Evolutionary conservation across 2,888 invertebrate species (phyloP), one percentile per base, ranked within the genome.

Genomic region (Tenthredo distinguenda): DNA sequence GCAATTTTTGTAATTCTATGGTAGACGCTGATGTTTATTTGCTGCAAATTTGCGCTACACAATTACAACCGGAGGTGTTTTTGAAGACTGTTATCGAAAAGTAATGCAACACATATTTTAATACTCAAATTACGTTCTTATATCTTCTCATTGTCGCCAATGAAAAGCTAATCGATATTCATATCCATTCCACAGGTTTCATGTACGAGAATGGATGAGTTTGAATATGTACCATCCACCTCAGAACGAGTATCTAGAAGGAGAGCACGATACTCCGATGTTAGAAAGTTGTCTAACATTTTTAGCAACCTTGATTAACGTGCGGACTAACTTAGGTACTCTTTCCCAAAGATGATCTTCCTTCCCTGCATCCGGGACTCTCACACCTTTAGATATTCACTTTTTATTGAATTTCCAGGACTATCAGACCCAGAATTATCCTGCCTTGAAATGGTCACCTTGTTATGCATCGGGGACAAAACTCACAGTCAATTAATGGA

Each of bases 1-100:
- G 98, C 90, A 99, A 99, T 94, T 99, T 99, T 94, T 99, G 99
- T 94, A 99, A 99, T 94, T 99, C 99, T 15, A 99, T 99, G 98
- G 98, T 99, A 15, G 99, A 99, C 94, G 98, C 99, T 92, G 99
- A 99, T 94, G 95, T 99, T 88, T 99, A 98, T 94, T 96, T 99
- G 91, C 95, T 99, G 89, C 99, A 99, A 95, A 96, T 99, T 83
- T 98, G 98, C 94, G 98, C 98, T 55, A 97, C 98, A 31, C 97
- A 97, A 92, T 95, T 99, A 86, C 97, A 97, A 84, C 96, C 98
- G 0, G 97, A 98, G 90, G 96, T 96, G 90, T 99, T 97, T 92
- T 94, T 99, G 65, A 96, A 97, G 89, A 97, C 97, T 90, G 96
- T 98, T 55, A 96, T 99, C 86, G 98, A 99, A 91, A 97, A 98